Evolutionary conservation across 35 echinoderm and acorn worm species (phyloP), one percentile per base, ranked within the genome.

Genomic region (Eucidaris tribuloides): DNA sequence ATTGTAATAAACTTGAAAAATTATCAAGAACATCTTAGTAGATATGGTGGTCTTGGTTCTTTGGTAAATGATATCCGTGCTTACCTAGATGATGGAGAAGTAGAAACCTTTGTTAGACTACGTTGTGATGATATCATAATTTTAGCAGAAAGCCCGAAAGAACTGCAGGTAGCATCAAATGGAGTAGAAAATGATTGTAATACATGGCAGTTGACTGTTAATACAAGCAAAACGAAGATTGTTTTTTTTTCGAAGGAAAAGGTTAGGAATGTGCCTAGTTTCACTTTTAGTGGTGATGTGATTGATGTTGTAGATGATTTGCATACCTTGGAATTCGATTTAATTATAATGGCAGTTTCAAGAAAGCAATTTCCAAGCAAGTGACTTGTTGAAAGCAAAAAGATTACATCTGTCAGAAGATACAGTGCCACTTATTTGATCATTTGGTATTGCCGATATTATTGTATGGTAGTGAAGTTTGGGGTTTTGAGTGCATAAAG

Each of bases 141-240:
- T 5, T 30, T 29, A 37, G 64, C 64, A 2, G 64, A 70, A 34
- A 37, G 31, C 30, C 31, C 15, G 4, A 2, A 18, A 4, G 30
- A 70, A 70, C 64, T 70, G 34, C 64, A 70, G 25, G 3, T 30
- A 37, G 64, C 9, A 14, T 35, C 41, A 70, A 34, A 70, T 20
- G 64, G 31, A 3, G 64, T 70, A 3, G 34, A 37, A 14, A 38
- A 70, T 32, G 34, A 70, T 70, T 70, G 64, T 20, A 30, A 34
- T 37, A 4, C 64, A 27, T 70, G 64, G 64, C 64, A 70, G 34
- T 5, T 70, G 7, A 70, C 64, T 70, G 64, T 70, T 20, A 70
- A 70, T 70, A 70, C 64, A 2, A 70, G 31, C 64, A 70, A 70
- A 70, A 70, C 64, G 4, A 70, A 70, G 64, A 70, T 70, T 4